Conservation (phyloP, 1,140 invertebrate species). For the Drosophila nigromelanica region DNA sequence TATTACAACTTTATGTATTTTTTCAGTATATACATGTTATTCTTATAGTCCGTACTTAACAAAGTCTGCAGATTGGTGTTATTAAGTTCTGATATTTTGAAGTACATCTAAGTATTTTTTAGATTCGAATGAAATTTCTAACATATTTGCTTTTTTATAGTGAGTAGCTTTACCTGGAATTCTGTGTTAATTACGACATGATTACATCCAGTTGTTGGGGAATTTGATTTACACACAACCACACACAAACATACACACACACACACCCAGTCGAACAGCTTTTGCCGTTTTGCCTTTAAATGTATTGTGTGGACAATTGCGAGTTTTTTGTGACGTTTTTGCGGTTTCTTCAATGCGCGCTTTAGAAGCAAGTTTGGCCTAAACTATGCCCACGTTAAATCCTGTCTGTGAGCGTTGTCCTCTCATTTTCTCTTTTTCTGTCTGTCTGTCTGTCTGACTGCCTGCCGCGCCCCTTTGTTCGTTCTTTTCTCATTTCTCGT, state of each 20-base stretch:
- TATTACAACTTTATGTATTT: too few relatives aligned
- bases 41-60: too few relatives aligned
- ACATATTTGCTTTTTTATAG: too few relatives aligned
- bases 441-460: not conserved
- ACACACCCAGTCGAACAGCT: not conserved
- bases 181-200: too few relatives aligned
- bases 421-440: not conserved
- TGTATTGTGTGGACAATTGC: not conserved
- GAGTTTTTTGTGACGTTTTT: slow-evolving; percentile 51
- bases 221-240: not conserved
- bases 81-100: too few relatives aligned
- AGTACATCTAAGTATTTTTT: too few relatives aligned
- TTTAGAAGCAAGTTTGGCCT: slow-evolving; percentile 24
- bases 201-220: too few relatives aligned
- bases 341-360: slow-evolving; percentile 54
- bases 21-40: too few relatives aligned
- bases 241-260: not conserved
- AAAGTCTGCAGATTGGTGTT: too few relatives aligned
- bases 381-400: slow-evolving; percentile 47
- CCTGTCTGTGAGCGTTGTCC: not conserved
- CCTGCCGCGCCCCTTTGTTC: slow-evolving; percentile 2
- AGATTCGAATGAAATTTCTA: too few relatives aligned
- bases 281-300: too few relatives aligned
- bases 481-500: slow-evolving; percentile 3
- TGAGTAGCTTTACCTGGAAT: too few relatives aligned